Percentiles rank a stretch among this genome's conserved stretches.
phyloP scores from a whole-genome alignment of 1,140 invertebrate species.

The Melipona quadrifasciata region DNA sequence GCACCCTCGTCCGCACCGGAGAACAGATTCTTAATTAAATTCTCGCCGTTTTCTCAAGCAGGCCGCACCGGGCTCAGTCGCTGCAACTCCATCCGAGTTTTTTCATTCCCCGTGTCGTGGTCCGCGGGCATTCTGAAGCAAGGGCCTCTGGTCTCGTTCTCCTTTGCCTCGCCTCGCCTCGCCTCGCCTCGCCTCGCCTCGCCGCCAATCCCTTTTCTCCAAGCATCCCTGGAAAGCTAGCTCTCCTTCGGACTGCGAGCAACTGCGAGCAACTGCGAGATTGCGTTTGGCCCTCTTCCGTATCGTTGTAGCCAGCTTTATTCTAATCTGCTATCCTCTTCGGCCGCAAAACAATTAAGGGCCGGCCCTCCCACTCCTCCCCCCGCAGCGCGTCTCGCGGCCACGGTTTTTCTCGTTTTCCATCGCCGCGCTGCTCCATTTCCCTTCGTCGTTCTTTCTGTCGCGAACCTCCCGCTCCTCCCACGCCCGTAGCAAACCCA shows the following conservation, averaged over 20 bases:
- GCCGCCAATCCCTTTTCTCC: background rate
- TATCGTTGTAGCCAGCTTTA: constrained; percentile 54
- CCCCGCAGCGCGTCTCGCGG: background rate
- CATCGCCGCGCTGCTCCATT: background rate
- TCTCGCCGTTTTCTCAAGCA: constrained; percentile 66
- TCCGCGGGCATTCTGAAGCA: constrained; percentile 1
- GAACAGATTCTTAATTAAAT: constrained; percentile 79
- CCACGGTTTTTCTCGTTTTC: constrained; percentile 24
- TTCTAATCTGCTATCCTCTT: constrained; percentile 56
- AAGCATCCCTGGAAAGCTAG: background rate
- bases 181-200: constrained; percentile 13
- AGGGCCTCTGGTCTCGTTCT: constrained; percentile 8
- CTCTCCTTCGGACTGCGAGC: constrained; percentile 45
- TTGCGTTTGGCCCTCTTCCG: constrained; percentile 49
- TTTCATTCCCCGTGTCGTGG: constrained; percentile 67
- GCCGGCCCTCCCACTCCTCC: background rate
- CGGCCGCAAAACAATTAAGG: constrained; percentile 59
- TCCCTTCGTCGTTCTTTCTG: background rate
- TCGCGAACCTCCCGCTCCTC: no score
- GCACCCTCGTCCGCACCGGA: constrained; percentile 58
- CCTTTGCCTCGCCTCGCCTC: constrained; percentile 2
- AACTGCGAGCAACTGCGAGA: constrained; percentile 42
- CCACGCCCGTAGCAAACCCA: background rate
- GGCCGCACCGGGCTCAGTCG: constrained; percentile 3
- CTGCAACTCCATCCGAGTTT: constrained; percentile 69